These are phyloP conservation scores for Calliphora vomitoria DNA, from an alignment of 2,888 invertebrate species.

Conservation along the genomic window DNA sequence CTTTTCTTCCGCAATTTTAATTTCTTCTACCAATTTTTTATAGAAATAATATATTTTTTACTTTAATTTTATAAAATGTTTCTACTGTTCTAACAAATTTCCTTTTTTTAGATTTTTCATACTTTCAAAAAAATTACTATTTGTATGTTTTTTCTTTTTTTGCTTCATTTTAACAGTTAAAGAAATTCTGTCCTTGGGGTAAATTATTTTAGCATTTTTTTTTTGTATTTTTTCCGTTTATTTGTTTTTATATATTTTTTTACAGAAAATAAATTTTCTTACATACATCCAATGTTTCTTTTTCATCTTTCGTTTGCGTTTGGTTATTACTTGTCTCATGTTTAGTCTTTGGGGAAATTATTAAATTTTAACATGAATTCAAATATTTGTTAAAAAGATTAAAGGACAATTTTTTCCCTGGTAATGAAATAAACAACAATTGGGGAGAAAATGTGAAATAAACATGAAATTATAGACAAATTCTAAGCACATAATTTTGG, in stretches of 20 bases:
- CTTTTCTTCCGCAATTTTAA: not conserved
- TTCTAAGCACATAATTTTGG: constrained; percentile 14
- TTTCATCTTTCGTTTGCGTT: constrained; percentile 28
- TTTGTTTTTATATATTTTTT: constrained; percentile 26
- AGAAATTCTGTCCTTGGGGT: constrained; percentile 75
- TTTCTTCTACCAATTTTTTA: not conserved
- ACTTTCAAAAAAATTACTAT: not conserved
- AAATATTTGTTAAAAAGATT: constrained; percentile 60
- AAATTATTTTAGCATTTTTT: constrained; percentile 71
- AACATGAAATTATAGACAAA: constrained; percentile 11
- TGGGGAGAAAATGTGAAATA: constrained; percentile 2
- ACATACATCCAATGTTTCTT: not conserved
- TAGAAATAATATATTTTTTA: constrained; percentile 3
- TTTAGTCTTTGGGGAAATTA: constrained; percentile 70
- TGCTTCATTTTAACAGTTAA: constrained; percentile 57
- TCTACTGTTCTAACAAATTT: not conserved
- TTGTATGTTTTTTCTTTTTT: constrained; percentile 13
- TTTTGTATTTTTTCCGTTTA: constrained; percentile 42
- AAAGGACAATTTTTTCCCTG: constrained; percentile 19
- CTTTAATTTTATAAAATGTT: constrained; percentile 21
- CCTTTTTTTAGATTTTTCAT: not conserved
- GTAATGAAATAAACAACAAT: not conserved
- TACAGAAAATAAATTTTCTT: constrained; percentile 31
- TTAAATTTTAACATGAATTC: constrained; percentile 63
- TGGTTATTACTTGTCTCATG: constrained; percentile 60